These are phyloP conservation scores for Phaethon lepturus DNA, from an alignment of 2,113 vertebrate species.

Conservation along the genomic window DNA sequence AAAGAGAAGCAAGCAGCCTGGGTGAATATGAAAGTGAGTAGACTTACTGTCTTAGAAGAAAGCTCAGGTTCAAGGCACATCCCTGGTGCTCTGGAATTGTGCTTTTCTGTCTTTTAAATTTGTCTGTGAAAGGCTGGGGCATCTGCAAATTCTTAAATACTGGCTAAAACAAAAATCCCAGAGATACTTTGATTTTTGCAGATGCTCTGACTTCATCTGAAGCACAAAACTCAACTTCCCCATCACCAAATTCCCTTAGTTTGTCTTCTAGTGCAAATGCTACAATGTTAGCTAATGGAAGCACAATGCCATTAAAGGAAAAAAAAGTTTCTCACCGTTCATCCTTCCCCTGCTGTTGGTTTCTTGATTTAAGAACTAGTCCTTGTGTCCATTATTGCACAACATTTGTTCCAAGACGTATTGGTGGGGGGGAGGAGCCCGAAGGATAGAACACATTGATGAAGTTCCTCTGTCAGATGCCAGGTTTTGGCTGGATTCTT, in stretches of 20 bases:
- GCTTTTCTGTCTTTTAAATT: not conserved
- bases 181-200: not conserved
- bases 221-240: not conserved
- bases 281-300: not conserved
- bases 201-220: not conserved
- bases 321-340: not conserved
- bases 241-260: not conserved
- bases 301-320: not conserved
- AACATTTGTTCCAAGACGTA: not conserved
- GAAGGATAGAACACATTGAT: not conserved
- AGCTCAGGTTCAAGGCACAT: not conserved
- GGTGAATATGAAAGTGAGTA: not conserved
- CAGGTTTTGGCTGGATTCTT: slow-evolving; percentile 66
- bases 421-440: not conserved
- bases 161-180: not conserved
- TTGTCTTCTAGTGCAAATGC: not conserved
- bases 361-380: not conserved
- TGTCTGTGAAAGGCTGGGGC: not conserved
- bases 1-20: not conserved
- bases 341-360: not conserved
- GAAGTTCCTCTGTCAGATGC: slow-evolving; percentile 34
- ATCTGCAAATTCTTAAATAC: not conserved
- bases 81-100: not conserved
- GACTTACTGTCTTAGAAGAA: not conserved
- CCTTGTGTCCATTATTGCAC: not conserved